Evolutionary conservation across 2,797 vertebrate species (phyloP).

Genomic region (Crocodylus rhombifer): DNA sequence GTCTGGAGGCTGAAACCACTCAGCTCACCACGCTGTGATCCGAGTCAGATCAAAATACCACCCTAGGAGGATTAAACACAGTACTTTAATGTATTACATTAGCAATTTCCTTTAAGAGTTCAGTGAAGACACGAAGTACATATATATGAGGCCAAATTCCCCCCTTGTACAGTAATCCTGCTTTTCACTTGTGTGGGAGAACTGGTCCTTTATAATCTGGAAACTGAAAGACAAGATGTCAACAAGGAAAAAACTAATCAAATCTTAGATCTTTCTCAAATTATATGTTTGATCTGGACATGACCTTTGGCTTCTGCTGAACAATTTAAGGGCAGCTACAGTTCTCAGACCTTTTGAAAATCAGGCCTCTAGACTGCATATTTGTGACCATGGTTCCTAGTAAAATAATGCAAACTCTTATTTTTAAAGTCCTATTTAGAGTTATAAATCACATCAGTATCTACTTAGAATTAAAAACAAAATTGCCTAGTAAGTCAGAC

Average conservation of each 20-base stretch:
- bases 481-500: not conserved
- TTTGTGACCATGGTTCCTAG: fast-evolving
- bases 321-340: constrained; percentile 15
- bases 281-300: fast-evolving
- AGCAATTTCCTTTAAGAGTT: not conserved
- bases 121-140: not conserved
- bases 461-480: not conserved
- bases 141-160: not conserved
- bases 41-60: not conserved
- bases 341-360: not conserved
- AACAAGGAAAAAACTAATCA: not conserved
- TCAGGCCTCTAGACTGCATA: not conserved
- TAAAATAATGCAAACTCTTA: not conserved
- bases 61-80: not conserved
- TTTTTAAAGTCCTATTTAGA: not conserved
- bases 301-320: not conserved
- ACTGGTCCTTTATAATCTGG: not conserved
- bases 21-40: constrained; percentile 10
- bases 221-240: not conserved
- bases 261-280: not conserved
- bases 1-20: constrained; percentile 2
- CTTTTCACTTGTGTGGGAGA: not conserved
- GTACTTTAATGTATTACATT: too few species aligned
- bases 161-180: not conserved
- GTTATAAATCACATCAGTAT: not conserved